phyloP scores from a whole-genome alignment of 2,797 vertebrate genomes.

The Mycteria americana region DNA sequence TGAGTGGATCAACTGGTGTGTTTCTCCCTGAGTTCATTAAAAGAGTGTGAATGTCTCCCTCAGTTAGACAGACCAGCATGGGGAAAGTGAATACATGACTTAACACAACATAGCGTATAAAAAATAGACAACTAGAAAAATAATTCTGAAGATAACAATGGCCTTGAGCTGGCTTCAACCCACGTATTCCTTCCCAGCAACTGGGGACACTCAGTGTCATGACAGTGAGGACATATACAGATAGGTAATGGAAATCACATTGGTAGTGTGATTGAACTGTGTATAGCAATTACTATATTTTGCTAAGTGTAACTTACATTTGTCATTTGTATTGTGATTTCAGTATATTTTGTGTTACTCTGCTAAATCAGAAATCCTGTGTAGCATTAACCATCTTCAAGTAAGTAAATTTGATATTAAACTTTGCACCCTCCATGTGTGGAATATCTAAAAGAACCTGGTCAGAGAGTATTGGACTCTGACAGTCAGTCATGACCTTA shows the following conservation, averaged over 20 bases:
- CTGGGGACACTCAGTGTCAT: accelerated
- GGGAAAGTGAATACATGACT: neutral
- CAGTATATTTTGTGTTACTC: neutral
- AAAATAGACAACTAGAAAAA: neutral
- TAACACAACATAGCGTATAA: neutral
- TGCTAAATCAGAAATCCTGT: neutral
- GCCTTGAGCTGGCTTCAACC: neutral
- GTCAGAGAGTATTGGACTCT: neutral
- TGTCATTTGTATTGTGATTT: neutral
- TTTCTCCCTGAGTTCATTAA: neutral
- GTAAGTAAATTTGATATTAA: neutral
- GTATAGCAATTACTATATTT: neutral
- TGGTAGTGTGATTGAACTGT: neutral
- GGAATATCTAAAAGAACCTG: neutral
- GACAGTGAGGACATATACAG: neutral
- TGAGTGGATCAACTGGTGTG: neutral
- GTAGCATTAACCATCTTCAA: neutral
- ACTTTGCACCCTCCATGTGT: accelerated
- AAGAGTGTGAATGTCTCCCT: neutral
- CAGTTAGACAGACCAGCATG: neutral
- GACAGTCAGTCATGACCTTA: neutral
- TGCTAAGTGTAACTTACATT: neutral
- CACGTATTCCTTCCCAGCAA: neutral
- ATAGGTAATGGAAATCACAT: neutral
- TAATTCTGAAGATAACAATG: neutral